Conservation (phyloP, 2,113 vertebrate genomes). For the Mus spicilegus region DNA sequence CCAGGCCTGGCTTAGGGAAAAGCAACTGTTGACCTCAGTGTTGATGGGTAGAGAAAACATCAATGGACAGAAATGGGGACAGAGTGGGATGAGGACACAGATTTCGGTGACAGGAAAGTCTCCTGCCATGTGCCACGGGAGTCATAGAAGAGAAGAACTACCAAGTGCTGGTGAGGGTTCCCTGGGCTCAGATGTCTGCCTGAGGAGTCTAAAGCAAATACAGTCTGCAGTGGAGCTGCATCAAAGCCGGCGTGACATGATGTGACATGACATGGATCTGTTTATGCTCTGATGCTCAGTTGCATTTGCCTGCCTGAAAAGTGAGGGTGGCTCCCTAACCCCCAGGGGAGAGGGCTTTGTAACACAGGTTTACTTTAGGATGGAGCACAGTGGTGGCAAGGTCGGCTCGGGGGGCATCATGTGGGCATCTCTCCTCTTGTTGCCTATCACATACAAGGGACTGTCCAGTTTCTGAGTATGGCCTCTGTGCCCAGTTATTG, state of each 20-base stretch:
- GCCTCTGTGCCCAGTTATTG: not conserved
- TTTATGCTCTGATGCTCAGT: constrained; percentile 43
- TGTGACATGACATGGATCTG: not conserved
- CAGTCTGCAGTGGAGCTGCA: too few species aligned
- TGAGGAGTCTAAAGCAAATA: not conserved
- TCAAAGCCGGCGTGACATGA: not conserved
- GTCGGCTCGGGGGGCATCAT: not conserved
- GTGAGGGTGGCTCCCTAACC: constrained; percentile 20
- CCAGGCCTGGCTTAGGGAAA: not conserved
- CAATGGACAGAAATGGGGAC: not conserved
- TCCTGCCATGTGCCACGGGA: not conserved
- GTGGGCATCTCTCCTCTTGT: not conserved
- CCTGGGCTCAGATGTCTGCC: constrained; percentile 41
- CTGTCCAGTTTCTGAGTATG: not conserved
- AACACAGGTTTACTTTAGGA: not conserved
- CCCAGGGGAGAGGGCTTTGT: not conserved
- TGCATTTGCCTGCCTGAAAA: not conserved
- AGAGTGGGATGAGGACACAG: not conserved
- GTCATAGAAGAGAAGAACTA: not conserved
- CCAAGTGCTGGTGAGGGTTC: not conserved
- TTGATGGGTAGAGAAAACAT: not conserved
- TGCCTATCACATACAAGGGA: not conserved
- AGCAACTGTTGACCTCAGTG: not conserved
- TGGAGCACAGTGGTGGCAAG: not conserved
- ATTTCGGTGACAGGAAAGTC: not conserved